Evolutionary conservation across 2,797 vertebrate species (phyloP).

Genomic region (Psittacula echo): DNA sequence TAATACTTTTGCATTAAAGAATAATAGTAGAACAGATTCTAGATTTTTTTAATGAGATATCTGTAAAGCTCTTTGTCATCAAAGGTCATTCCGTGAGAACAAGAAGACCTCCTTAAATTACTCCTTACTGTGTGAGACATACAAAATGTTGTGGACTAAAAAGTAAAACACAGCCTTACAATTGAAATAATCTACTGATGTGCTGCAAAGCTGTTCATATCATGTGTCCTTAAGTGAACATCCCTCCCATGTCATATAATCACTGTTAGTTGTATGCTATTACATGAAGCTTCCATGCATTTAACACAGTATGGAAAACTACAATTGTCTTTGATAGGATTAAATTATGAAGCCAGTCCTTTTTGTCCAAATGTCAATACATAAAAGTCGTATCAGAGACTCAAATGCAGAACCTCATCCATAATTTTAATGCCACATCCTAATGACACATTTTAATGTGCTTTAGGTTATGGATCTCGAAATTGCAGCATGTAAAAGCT

Average conservation of each 20-base stretch:
- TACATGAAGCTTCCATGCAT: neutral
- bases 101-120: neutral
- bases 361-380: slow-evolving; percentile 31
- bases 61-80: neutral
- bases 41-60: neutral
- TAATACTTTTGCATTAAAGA: neutral
- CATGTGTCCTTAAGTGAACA: neutral
- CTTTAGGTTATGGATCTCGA: neutral
- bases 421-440: neutral
- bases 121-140: neutral
- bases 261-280: neutral
- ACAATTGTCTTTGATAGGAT: slow-evolving; percentile 31
- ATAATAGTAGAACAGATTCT: neutral
- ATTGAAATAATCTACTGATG: neutral
- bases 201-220: neutral
- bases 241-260: neutral
- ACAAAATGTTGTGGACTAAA: neutral
- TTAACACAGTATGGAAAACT: neutral
- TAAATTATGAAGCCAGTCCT: slow-evolving; percentile 45
- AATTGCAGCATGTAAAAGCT: neutral
- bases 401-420: neutral
- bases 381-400: slow-evolving; percentile 25
- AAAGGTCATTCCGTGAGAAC: neutral
- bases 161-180: neutral
- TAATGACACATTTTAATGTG: neutral